Conservation (phyloP, 2,797 vertebrate genomes). For the Clamator glandarius region DNA sequence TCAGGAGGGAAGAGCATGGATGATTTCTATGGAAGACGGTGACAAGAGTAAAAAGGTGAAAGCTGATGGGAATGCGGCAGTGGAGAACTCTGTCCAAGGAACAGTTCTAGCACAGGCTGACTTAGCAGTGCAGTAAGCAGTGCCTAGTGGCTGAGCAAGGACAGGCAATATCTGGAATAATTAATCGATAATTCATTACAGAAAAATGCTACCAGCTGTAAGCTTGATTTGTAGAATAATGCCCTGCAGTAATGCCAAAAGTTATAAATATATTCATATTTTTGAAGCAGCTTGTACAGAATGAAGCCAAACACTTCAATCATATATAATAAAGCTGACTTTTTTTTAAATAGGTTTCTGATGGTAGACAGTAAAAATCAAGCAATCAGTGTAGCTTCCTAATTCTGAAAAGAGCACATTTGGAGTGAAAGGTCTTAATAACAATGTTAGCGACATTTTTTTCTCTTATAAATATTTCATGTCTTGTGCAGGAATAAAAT, state of each 20-base stretch:
- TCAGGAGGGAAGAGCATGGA: background rate
- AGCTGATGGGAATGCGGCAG: background rate
- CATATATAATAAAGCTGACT: background rate
- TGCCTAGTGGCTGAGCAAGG: slow-evolving; percentile 2
- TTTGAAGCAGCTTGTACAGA: background rate
- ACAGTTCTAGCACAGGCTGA: background rate
- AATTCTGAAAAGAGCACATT: background rate
- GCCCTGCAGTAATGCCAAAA: background rate
- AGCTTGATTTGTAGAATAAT: slow-evolving; percentile 56
- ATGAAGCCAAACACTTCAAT: background rate
- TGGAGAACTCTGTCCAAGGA: slow-evolving; percentile 20
- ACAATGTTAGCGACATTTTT: background rate
- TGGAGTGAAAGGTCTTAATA: background rate
- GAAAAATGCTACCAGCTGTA: slow-evolving; percentile 56
- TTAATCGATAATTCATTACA: slow-evolving; percentile 70
- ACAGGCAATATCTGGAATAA: slow-evolving; percentile 60
- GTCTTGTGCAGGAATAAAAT: background rate
- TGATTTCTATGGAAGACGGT: background rate
- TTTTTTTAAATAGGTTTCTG: background rate
- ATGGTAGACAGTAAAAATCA: background rate
- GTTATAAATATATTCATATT: slow-evolving; percentile 21
- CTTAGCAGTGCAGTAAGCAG: slow-evolving; percentile 35
- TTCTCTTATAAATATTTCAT: slow-evolving; percentile 35
- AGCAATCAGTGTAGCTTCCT: background rate
- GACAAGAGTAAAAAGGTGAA: slow-evolving; percentile 54